Percentiles rank a stretch among this genome's conserved stretches.
phyloP scores from a whole-genome alignment of 2,888 invertebrate species.

The Lutraria lutraria region DNA sequence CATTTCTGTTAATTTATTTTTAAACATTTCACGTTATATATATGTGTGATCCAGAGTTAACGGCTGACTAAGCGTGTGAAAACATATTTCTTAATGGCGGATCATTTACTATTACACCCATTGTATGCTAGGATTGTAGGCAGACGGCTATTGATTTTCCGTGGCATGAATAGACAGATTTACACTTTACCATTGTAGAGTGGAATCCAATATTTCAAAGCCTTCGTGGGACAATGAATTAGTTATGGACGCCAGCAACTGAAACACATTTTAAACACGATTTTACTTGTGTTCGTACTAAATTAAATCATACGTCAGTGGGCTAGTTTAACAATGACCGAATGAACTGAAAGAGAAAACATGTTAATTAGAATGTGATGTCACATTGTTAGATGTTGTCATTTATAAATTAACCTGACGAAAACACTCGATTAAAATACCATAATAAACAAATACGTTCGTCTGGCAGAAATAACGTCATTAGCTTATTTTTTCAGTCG shows the following conservation, averaged over 20 bases:
- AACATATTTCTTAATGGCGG: not conserved
- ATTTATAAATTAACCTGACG: too few relatives aligned
- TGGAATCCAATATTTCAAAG: not conserved
- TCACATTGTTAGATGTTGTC: too few relatives aligned
- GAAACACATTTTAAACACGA: not conserved
- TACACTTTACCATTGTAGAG: not conserved
- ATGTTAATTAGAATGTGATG: too few relatives aligned
- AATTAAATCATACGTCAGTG: not conserved
- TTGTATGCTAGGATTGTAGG: not conserved
- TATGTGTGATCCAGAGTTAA: not conserved
- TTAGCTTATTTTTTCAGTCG: too few relatives aligned
- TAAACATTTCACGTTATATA: not conserved
- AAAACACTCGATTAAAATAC: too few relatives aligned
- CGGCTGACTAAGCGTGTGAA: constrained; percentile 14
- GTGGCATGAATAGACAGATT: not conserved
- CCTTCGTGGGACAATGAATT: not conserved
- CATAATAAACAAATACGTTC: too few relatives aligned
- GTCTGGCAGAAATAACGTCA: too few relatives aligned
- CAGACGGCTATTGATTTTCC: constrained; percentile 12
- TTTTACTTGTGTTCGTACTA: not conserved
- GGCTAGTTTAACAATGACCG: too few relatives aligned
- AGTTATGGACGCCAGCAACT: not conserved
- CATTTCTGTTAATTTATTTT: not conserved
- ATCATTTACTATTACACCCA: not conserved
- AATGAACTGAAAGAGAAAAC: too few relatives aligned